Conservation (phyloP, 2,113 vertebrate genomes). For the Atlantisia rogersi region DNA sequence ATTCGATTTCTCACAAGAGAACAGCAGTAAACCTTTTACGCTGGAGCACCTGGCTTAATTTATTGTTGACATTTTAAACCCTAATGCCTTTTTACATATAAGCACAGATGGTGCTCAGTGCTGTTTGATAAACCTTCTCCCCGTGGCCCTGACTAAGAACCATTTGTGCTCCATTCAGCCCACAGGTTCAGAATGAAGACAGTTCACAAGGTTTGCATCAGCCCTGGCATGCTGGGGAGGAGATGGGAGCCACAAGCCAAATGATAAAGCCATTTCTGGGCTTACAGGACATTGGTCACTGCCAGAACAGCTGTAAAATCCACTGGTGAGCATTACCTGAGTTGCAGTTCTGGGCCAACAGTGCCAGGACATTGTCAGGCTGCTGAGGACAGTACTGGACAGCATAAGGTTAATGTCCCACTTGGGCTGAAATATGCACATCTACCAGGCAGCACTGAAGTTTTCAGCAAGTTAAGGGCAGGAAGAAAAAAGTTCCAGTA, state of each 20-base stretch:
- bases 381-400: background rate
- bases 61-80: conserved; percentile 46
- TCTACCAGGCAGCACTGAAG: background rate
- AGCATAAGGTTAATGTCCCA: background rate
- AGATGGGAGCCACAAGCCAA: background rate
- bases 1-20: conserved; percentile 30
- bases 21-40: conserved; percentile 17
- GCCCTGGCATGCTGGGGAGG: background rate
- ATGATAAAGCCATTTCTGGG: background rate
- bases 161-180: background rate
- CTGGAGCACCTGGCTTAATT: conserved; percentile 31
- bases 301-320: background rate
- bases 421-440: background rate
- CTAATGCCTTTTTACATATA: background rate
- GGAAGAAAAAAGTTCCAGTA: background rate
- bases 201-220: background rate
- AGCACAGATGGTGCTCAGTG: conserved; percentile 25
- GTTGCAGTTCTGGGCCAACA: background rate
- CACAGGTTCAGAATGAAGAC: background rate
- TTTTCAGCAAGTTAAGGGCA: background rate
- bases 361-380: rapidly evolving
- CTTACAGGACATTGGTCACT: background rate
- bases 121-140: background rate
- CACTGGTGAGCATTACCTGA: background rate
- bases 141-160: background rate